Base-by-base conservation (phyloP, 2,113 vertebrate genomes). In the Urocynchramus pylzowi region DNA sequence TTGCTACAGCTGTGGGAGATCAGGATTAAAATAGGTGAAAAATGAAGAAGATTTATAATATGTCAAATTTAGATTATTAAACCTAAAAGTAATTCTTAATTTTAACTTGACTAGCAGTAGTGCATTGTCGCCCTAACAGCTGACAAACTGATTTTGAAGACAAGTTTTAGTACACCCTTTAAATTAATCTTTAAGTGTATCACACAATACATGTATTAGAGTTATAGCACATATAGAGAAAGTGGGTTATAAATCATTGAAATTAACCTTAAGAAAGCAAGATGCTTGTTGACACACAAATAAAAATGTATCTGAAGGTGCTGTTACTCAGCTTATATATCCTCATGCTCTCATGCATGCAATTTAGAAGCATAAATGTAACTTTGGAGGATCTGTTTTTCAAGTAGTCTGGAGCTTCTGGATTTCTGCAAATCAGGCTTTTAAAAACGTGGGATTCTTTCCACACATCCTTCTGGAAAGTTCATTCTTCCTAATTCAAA, bases 401-500 rank as follows among this genome's bases (percentile, higher is more conserved):
- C 50, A 91, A 95, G 90, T 37, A 71, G 65, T 37, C 44, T 86
- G 57, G 75, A 84, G 71, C 52, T 84, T 65, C 70, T 91, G 75
- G 33, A 77, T 82, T 95, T 97, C 68, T 96, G 85, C 78, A 91
- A 95, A 90, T 69, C 74, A 52, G 67, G 9, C 39, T 79, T 89
- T 88, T 68, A 88, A 67, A 93, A 96, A 91, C 0, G 4, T 69
- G 81, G 63, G 70, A 73, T 82, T 96, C 63, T 90, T 90, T 94
- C 92, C 90, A 90, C 41, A 59, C 20, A 47, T 63, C 83, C 71
- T 88, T 94, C 90, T 95, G 93, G 79, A 93, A 95, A 91, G 67
- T 77, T 90, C 64, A 83, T 96, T 92, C 63, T 73, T 85, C 87
- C 54, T 44, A 90, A 86, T 71, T 84, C 54, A 86, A 96, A 97